Percentiles rank a stretch among this genome's conserved stretches.
Conservation (phyloP, 2,113 vertebrate species). For the Thalassoma bifasciatum region DNA sequence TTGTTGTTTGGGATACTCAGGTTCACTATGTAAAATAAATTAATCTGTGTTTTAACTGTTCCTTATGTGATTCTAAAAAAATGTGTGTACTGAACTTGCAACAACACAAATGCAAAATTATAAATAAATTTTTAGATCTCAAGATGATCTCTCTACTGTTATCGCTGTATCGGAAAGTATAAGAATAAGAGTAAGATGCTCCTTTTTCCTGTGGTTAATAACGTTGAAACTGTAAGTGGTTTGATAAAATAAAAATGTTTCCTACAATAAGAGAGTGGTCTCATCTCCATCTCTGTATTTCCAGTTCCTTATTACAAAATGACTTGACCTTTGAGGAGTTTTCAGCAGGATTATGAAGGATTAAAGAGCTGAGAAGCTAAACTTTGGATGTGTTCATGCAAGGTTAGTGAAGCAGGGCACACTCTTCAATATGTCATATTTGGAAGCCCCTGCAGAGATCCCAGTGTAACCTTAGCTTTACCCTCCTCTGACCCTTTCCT, state of each 20-base stretch:
- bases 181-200: too few relatives aligned
- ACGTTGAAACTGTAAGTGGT: neutral
- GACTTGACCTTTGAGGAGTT: neutral
- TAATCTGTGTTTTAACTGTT: neutral
- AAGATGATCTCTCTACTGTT: neutral
- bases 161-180: neutral
- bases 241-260: neutral
- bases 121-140: neutral
- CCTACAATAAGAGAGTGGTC: neutral
- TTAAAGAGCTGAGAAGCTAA: conserved; percentile 23
- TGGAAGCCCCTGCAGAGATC: conserved; percentile 45
- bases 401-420: conserved; percentile 12
- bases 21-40: too few relatives aligned
- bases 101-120: neutral
- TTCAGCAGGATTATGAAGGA: conserved; percentile 31
- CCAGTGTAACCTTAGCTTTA: conserved; percentile 60
- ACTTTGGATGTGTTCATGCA: conserved; percentile 18
- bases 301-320: neutral
- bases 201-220: neutral
- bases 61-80: neutral
- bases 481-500: conserved; percentile 52
- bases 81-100: neutral
- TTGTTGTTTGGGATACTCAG: too few relatives aligned
- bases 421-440: conserved; percentile 68
- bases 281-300: neutral